These are phyloP conservation scores for Lathamus discolor DNA, from an alignment of 2,113 vertebrate genomes.

Conservation along the genomic window DNA sequence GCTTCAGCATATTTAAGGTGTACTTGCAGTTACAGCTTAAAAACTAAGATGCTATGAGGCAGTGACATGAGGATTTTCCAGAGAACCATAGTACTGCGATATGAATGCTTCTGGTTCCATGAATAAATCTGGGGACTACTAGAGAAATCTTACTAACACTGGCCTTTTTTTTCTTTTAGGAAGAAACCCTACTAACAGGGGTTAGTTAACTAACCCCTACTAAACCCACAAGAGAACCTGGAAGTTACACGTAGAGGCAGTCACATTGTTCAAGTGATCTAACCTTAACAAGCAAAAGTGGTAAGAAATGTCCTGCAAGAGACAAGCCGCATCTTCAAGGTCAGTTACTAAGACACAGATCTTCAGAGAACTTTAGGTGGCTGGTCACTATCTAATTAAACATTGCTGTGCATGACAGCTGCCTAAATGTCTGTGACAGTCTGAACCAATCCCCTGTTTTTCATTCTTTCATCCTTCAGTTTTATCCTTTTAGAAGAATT, in stretches of 20 bases:
- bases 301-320: background rate
- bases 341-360: background rate
- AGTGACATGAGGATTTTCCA: background rate
- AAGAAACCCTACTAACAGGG: background rate
- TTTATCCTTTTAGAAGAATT: slow-evolving; percentile 46
- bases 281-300: background rate
- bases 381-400: background rate
- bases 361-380: background rate
- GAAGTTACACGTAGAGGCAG: background rate
- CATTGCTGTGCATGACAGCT: background rate
- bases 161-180: background rate
- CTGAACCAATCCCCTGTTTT: background rate
- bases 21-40: background rate
- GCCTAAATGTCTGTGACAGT: background rate
- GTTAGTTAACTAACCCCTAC: no score
- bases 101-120: background rate
- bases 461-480: slow-evolving; percentile 1
- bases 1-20: background rate
- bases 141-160: background rate
- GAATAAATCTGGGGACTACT: background rate
- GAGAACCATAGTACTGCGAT: background rate
- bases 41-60: background rate
- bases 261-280: background rate
- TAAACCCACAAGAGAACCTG: background rate
- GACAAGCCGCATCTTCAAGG: background rate